Evolutionary conservation across 2,797 vertebrate species (phyloP).

Genomic region (Pagetopsis macropterus): DNA sequence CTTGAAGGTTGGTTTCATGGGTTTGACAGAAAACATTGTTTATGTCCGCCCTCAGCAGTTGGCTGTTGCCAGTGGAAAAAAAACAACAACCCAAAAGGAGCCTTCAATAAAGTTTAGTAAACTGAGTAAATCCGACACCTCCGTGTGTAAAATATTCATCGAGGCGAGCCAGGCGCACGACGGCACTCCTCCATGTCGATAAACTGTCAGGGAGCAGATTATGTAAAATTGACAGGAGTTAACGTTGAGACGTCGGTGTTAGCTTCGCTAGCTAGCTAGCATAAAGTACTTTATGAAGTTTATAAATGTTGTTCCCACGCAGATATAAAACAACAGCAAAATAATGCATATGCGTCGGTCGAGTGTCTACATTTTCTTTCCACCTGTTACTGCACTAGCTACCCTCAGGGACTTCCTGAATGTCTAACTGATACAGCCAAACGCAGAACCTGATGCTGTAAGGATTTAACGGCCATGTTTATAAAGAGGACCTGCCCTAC

Average conservation of each 20-base stretch:
- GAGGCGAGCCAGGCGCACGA: slow-evolving; percentile 22
- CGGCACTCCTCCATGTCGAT: slow-evolving; percentile 57
- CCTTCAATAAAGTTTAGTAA: slow-evolving; percentile 45
- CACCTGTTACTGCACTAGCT: slow-evolving; percentile 63
- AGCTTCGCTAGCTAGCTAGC: slow-evolving; percentile 71
- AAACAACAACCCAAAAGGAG: slow-evolving; percentile 23
- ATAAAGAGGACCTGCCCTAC: slow-evolving; percentile 74
- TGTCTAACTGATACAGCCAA: slow-evolving; percentile 61
- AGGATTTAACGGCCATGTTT: slow-evolving; percentile 80
- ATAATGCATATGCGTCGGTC: not conserved
- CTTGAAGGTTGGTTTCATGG: slow-evolving; percentile 90
- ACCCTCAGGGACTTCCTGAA: slow-evolving; percentile 66
- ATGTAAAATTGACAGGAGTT: slow-evolving; percentile 73
- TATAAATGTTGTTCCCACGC: slow-evolving; percentile 16
- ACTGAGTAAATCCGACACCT: slow-evolving; percentile 32
- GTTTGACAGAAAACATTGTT: slow-evolving; percentile 91
- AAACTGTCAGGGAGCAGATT: slow-evolving; percentile 31
- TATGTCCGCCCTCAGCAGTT: slow-evolving; percentile 52
- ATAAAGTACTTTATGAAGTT: slow-evolving; percentile 66
- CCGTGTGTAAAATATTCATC: slow-evolving; percentile 55
- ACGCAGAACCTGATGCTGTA: slow-evolving; percentile 53
- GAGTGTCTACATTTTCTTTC: slow-evolving; percentile 66
- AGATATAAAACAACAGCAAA: not conserved
- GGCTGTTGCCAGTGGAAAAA: slow-evolving; percentile 38
- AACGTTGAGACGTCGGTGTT: slow-evolving; percentile 58